Evolutionary conservation across 2,797 vertebrate species (phyloP).

Genomic region (Betta splendens): DNA sequence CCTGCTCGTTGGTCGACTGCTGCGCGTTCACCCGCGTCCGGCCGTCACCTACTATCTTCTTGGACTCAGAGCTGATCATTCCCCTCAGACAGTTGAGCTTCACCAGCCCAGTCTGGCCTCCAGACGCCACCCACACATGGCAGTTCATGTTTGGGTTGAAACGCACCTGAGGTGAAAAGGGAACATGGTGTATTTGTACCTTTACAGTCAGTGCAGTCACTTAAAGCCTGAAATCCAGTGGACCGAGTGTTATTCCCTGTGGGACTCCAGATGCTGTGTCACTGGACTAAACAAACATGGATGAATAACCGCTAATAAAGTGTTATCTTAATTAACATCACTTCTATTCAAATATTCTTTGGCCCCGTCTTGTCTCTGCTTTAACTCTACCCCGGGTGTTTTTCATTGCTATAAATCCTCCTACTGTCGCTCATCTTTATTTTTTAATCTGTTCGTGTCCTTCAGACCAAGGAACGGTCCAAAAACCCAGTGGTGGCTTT

Average conservation of each 20-base stretch:
- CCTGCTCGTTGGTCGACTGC: slow-evolving; percentile 46
- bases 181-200: slow-evolving; percentile 6
- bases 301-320: too few species aligned
- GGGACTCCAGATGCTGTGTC: too few species aligned
- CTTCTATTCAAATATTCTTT: neutral
- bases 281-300: too few species aligned
- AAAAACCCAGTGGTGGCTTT: neutral
- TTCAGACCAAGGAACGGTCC: slow-evolving; percentile 20
- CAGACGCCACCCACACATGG: slow-evolving; percentile 87
- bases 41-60: slow-evolving; percentile 74
- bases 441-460: neutral
- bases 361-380: too few species aligned
- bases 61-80: slow-evolving; percentile 73
- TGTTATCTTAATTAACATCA: too few species aligned
- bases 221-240: too few species aligned
- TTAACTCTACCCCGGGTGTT: too few species aligned
- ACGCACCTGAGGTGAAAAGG: slow-evolving; percentile 82
- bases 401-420: slow-evolving; percentile 33
- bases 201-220: too few species aligned
- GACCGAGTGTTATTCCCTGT: too few species aligned
- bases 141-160: slow-evolving; percentile 92
- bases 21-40: slow-evolving; percentile 77
- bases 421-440: neutral
- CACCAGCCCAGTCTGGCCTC: slow-evolving; percentile 89
- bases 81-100: slow-evolving; percentile 84